A percentile compares a stretch with the other conserved stretches of the same genome.
Evolutionary conservation across 2,888 invertebrate genomes (phyloP).

Genomic region (Diloba caeruleocephala): DNA sequence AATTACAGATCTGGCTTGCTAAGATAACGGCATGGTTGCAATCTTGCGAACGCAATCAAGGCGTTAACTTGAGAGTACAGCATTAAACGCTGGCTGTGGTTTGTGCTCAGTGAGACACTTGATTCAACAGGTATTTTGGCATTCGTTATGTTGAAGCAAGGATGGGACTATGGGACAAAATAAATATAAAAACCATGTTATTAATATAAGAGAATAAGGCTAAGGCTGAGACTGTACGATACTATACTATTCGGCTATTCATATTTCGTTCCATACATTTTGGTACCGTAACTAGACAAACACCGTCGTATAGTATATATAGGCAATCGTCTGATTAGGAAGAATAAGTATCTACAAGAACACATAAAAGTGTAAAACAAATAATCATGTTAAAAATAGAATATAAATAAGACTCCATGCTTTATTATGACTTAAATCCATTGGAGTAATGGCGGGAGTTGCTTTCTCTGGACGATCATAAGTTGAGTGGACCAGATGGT

Average conservation of each 20-base stretch:
- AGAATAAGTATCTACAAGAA: constrained; percentile 8
- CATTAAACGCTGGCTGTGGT: constrained; percentile 25
- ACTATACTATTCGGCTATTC: too few relatives aligned
- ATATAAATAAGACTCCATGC: too few relatives aligned
- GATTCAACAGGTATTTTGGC: constrained; percentile 29
- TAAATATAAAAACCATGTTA: constrained; percentile 28
- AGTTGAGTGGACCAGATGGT: too few relatives aligned
- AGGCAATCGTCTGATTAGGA: constrained; percentile 30
- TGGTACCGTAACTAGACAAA: too few relatives aligned
- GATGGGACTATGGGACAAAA: constrained; percentile 16
- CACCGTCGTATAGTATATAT: too few relatives aligned
- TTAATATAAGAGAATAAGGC: constrained; percentile 24
- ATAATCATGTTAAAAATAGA: too few relatives aligned
- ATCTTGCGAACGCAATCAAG: constrained; percentile 50
- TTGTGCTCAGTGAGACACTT: constrained; percentile 20
- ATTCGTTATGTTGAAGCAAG: constrained; percentile 12
- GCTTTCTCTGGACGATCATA: too few relatives aligned
- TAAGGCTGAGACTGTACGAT: too few relatives aligned
- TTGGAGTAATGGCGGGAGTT: too few relatives aligned
- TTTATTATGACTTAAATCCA: too few relatives aligned
- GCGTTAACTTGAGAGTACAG: constrained; percentile 41
- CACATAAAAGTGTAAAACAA: constrained; percentile 1
- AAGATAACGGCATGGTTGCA: constrained; percentile 44
- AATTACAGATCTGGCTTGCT: constrained; percentile 5
- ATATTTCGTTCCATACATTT: too few relatives aligned